These are phyloP conservation scores for Drosophila oshimai DNA, from an alignment of 1,140 invertebrate genomes.

Conservation along the genomic window DNA sequence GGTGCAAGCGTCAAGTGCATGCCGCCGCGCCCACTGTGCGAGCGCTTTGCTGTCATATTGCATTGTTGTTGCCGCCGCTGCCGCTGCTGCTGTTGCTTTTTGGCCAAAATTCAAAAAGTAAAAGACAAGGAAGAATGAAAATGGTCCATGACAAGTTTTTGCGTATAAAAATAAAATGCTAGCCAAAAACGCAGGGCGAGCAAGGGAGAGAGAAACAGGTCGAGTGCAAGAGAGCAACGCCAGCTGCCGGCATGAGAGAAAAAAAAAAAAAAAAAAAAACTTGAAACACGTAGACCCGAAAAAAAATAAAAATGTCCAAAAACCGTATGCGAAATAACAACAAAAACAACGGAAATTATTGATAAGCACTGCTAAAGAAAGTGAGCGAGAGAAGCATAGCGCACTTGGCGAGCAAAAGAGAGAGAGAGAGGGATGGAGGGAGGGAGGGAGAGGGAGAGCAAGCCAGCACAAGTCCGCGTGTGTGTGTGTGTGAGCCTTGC, in stretches of 20 bases:
- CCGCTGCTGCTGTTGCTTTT: conserved; percentile 38
- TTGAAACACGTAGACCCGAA: conserved; percentile 15
- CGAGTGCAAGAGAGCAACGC: conserved; percentile 25
- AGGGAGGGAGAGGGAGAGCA: background rate
- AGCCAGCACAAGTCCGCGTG: background rate
- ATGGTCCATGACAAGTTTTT: conserved; percentile 64
- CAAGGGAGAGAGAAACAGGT: background rate
- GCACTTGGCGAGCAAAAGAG: no score
- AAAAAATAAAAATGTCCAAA: conserved; percentile 14
- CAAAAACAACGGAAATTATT: conserved; percentile 44
- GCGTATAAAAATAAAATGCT: conserved; percentile 70
- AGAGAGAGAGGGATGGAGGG: background rate
- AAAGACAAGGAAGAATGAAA: conserved; percentile 43
- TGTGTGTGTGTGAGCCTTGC: conserved; percentile 22
- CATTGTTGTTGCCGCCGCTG: conserved; percentile 37
- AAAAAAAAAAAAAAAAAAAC: background rate
- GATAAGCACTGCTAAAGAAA: conserved; percentile 42
- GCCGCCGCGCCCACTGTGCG: conserved; percentile 15
- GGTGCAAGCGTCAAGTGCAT: background rate
- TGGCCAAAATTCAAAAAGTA: conserved; percentile 72
- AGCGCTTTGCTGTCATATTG: conserved; percentile 31
- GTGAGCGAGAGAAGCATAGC: conserved; percentile 4
- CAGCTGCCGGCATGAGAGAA: conserved; percentile 38
- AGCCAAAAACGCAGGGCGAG: conserved; percentile 34
- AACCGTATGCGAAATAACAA: conserved; percentile 1